These are phyloP conservation scores for Leuctra nigra DNA, from an alignment of 2,888 invertebrate species.

Conservation along the genomic window DNA sequence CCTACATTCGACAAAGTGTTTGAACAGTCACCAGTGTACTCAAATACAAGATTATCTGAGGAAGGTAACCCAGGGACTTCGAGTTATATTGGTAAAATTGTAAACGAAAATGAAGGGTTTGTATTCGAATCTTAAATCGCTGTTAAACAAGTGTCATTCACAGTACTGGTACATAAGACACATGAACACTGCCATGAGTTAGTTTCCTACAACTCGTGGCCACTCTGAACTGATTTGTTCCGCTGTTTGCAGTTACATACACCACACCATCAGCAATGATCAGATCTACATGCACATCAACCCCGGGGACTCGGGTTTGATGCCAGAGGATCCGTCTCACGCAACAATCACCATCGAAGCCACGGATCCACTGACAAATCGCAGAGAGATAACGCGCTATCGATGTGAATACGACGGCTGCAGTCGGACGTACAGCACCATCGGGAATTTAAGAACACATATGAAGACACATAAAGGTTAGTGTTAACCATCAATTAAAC, in stretches of 20 bases:
- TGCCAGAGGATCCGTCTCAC: constrained; percentile 60
- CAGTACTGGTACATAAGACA: too few species aligned
- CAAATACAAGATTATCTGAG: constrained; percentile 39
- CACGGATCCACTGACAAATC: constrained; percentile 50
- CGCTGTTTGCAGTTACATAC: constrained; percentile 58
- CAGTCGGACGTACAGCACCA: constrained; percentile 82
- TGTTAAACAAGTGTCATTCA: neutral
- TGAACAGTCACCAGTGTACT: constrained; percentile 41
- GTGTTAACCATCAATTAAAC: too few species aligned
- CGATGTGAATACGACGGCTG: constrained; percentile 87
- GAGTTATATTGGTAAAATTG: constrained; percentile 39
- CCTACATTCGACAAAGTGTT: constrained; percentile 45
- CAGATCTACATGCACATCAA: constrained; percentile 65
- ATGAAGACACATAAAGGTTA: constrained; percentile 93
- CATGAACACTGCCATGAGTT: too few species aligned
- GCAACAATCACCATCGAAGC: constrained; percentile 62
- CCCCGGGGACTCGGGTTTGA: constrained; percentile 53
- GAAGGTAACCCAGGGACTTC: constrained; percentile 31
- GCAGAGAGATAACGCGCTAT: constrained; percentile 61
- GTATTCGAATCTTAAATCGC: constrained; percentile 27
- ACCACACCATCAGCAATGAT: constrained; percentile 60
- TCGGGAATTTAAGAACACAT: constrained; percentile 90
- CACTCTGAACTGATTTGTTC: too few species aligned
- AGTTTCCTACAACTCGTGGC: too few species aligned
- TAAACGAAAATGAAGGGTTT: constrained; percentile 47